These are phyloP conservation scores for Phoebastria nigripes DNA, from an alignment of 2,797 vertebrate species.

Conservation along the genomic window DNA sequence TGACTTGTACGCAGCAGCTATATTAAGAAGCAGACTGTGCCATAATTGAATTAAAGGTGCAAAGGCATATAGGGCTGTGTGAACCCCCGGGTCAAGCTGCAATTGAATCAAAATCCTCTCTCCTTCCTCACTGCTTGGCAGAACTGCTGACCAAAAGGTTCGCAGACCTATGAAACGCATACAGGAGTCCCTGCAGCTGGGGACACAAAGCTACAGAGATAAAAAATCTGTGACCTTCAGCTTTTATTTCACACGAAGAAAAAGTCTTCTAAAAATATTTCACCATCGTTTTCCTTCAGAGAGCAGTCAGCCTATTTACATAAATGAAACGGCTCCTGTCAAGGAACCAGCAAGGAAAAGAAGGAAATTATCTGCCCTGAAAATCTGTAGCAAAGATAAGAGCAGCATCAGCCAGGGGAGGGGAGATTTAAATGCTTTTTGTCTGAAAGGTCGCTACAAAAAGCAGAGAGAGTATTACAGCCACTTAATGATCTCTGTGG, in stretches of 20 bases:
- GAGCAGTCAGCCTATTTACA: slow-evolving; percentile 51
- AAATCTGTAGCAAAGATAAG: slow-evolving; percentile 53
- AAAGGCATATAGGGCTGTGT: slow-evolving; percentile 36
- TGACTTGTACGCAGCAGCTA: neutral
- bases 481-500: neutral
- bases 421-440: slow-evolving; percentile 49
- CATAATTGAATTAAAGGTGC: slow-evolving; percentile 66
- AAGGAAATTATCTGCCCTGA: slow-evolving; percentile 41
- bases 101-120: slow-evolving; percentile 48
- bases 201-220: slow-evolving; percentile 8
- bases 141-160: slow-evolving; percentile 59
- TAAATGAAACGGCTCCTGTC: slow-evolving; percentile 33
- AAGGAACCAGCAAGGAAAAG: slow-evolving; percentile 33
- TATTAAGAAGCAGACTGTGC: slow-evolving; percentile 53
- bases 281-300: neutral
- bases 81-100: slow-evolving; percentile 38
- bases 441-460: slow-evolving; percentile 4
- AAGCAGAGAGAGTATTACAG: neutral
- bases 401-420: neutral
- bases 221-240: slow-evolving; percentile 54
- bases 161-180: neutral
- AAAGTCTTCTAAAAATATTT: slow-evolving; percentile 60
- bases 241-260: neutral
- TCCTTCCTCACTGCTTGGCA: slow-evolving; percentile 26
- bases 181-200: neutral